phyloP scores from a whole-genome alignment of 2,888 invertebrate genomes.

The Brenthis hecate region DNA sequence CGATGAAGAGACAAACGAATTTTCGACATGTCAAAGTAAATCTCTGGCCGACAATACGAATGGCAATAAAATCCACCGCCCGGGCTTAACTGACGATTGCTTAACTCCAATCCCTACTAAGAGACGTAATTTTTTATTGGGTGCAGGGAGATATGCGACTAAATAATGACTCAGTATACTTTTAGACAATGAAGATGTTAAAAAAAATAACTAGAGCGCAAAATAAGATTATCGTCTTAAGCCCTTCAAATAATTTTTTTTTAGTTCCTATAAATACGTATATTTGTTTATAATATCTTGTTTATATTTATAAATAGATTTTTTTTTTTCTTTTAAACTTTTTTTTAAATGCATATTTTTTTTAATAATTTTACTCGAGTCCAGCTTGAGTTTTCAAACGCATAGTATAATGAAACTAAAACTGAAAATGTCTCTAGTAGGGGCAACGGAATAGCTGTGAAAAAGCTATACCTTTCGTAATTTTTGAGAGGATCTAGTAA shows the following conservation, averaged over 20 bases:
- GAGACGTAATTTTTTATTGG: conserved; percentile 24
- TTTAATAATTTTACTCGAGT: no score
- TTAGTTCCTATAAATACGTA: no score
- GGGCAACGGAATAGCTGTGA: conserved; percentile 24
- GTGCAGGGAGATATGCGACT: conserved; percentile 9
- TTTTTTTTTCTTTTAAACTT: no score
- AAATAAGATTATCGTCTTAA: no score
- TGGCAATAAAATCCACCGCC: conserved; percentile 76
- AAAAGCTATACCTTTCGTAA: conserved; percentile 54
- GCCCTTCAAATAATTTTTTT: no score
- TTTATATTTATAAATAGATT: no score
- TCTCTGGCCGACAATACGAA: conserved; percentile 78
- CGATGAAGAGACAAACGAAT: conserved; percentile 65
- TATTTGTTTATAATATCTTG: no score
- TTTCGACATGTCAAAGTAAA: conserved; percentile 78
- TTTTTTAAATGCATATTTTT: no score
- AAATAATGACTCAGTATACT: conserved; percentile 1
- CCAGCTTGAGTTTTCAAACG: no score
- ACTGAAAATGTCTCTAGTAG: conserved; percentile 12
- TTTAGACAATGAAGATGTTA: conserved; percentile 1
- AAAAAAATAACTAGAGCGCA: no score
- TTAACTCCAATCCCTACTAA: conserved; percentile 65
- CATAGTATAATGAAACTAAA: background rate
- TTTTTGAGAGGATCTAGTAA: conserved; percentile 68
- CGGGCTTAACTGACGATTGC: conserved; percentile 65